Evolutionary conservation across 2,888 invertebrate species (phyloP), one percentile per base, ranked within the genome.

Genomic region (Heteromyza rotundicornis): DNA sequence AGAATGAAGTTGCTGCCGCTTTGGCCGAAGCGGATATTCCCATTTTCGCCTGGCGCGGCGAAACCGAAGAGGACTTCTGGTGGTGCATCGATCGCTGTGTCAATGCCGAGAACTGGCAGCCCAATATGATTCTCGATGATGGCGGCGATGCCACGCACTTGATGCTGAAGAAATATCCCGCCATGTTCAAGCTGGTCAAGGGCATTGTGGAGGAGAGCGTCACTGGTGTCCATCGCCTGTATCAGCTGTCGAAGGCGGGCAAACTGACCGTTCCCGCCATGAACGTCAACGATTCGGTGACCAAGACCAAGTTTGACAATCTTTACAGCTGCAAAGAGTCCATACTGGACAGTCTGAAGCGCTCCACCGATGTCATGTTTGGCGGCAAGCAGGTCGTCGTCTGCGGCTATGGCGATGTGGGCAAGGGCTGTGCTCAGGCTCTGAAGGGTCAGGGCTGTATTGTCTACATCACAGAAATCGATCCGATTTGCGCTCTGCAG

Each of bases 61-160:
- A 98, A 83, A 94, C 95, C 5, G 98, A 98, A 81, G 97, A 98
- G 79, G 98, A 98, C 75, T 98, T 98, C 84, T 98, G 98, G 98
- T 98, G 97, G 97, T 96, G 96, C 80, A 98, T 98, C 73, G 97
- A 98, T 84, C 93, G 93, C 78, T 96, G 97, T 82, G 91, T 98
- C 2, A 94, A 94, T 70, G 89, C 91, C 0, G 92, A 94, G 70
- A 89, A 90, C 75, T 98, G 98, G 98, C 95, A 95, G 77, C 97
- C 98, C 2, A 98, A 98, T 83, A 95, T 98, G 94, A 96, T 98
- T 75, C 85, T 98, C 66, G 98, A 98, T 79, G 97, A 98, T 81
- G 98, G 98, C 0, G 98, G 98, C 0, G 98, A 98, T 84, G 95
- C 96, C 44, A 97, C 97, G 0, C 96, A 97, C 83, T 87, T 96